Evolutionary conservation across 2,113 vertebrate genomes (phyloP), one percentile per base, ranked within the genome.

Genomic region (Perca fluviatilis): DNA sequence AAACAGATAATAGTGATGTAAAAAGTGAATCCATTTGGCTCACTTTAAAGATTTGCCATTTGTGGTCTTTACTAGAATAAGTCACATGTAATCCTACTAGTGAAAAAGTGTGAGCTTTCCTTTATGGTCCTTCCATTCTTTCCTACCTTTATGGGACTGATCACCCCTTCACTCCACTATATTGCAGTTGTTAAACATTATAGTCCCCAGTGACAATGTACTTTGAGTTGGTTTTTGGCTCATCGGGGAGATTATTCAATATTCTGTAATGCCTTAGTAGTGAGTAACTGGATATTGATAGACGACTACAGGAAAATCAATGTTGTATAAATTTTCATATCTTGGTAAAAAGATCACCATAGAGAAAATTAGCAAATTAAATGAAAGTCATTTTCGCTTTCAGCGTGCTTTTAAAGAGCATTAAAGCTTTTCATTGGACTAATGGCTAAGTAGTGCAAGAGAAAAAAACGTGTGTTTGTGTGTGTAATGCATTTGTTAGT

Each of bases 401-500:
- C 71, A 62, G 30, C 11, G 1, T 68, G 78, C 68, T 63, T 82
- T 86, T 64, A 68, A 75, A 77, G 18, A 62, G n/a, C 49, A 60
- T 47, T 61, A 62, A 40, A 53, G 65, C 70, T 65, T 85, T 74
- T 80, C 12, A 65, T 66, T 83, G n/a, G 10, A 73, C 54, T 87
- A 70, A 77, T 80, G 67, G 54, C 58, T n/a, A 70, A 65, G 51
- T 25, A 40, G 56, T 15, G 33, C 68, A 49, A 30, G 58, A 53
- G 57, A 50, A 56, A 69, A 69, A 58, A 8, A 18, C 12, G 19
- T 3, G 49, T n/a, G 8, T 70, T 40, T 18, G 8, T 70, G 77
- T 62, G 70, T 36, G 19, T 23, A 65, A 33, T 53, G n/a, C 18
- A 3, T 72, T 49, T 68, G 23, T 50, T 43, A 1, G 49, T n/a